Conservation (phyloP, 2,113 vertebrate genomes). For the Lophius piscatorius region DNA sequence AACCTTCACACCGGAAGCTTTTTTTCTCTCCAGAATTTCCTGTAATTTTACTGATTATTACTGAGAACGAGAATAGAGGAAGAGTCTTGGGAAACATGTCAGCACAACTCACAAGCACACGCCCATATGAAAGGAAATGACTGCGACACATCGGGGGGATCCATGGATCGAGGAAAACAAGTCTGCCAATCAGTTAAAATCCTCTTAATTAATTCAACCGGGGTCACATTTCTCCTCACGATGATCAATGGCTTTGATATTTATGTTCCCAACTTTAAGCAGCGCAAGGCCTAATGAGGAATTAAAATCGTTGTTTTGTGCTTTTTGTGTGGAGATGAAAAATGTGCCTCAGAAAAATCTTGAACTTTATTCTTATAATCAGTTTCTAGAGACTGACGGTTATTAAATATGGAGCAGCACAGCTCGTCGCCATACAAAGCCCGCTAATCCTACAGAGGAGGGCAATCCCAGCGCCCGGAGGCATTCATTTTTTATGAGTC, state of each 20-base stretch:
- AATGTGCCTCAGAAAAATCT: no score
- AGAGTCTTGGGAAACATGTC: constrained; percentile 53
- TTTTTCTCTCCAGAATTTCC: constrained; percentile 20
- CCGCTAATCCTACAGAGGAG: constrained; percentile 32
- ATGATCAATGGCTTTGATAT: constrained; percentile 14
- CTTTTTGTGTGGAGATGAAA: no score
- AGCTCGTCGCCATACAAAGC: constrained; percentile 4
- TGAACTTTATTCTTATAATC: constrained; percentile 6
- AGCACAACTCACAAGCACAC: constrained; percentile 44
- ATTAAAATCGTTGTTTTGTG: not conserved
- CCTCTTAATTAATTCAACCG: no score
- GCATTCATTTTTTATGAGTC: constrained; percentile 44
- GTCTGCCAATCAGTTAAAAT: constrained; percentile 9
- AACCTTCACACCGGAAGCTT: constrained; percentile 6
- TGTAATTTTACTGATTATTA: constrained; percentile 31
- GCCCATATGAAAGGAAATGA: constrained; percentile 44
- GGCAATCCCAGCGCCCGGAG: constrained; percentile 12
- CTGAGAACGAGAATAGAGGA: not conserved
- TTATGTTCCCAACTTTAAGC: constrained; percentile 21
- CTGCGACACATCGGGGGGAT: constrained; percentile 39
- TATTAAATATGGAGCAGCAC: constrained; percentile 14
- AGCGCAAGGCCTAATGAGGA: not conserved
- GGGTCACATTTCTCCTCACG: no score
- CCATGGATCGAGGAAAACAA: constrained; percentile 27
- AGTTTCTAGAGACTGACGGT: not conserved